Evolutionary conservation across 2,113 vertebrate genomes (phyloP), one percentile per base, ranked within the genome.

Genomic region (Pedetes capensis): DNA sequence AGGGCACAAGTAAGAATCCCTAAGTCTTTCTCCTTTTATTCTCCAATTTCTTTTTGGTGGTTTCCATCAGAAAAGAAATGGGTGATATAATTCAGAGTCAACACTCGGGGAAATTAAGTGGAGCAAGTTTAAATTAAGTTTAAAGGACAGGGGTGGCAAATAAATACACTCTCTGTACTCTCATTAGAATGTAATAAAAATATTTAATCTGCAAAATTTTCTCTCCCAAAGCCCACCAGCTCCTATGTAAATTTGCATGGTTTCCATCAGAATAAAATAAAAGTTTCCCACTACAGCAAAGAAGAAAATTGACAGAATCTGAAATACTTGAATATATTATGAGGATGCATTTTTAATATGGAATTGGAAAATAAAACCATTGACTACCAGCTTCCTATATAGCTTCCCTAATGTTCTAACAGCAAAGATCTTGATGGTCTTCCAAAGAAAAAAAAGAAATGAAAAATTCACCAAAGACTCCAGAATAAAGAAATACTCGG

Each of bases 361-460:
- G 18, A 95, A 74, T 47, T 78, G n/a, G 64, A 32, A 96, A 95
- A 61, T 78, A 92, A 69, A 81, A 47, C 23, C 78, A 68, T 76
- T 6, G 12, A 66, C 64, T 92, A 64, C 8, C 20, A 78, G 22
- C 16, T n/a, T 86, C 61, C 23, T 0, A 34, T 55, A 68, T 9
- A 69, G 22, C n/a, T n/a, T 82, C 18, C 27, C 20, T 78, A 53
- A 76, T 42, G 27, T 72, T 85, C 13, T 68, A 53, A 72, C 4
- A 71, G 66, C 53, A 63, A 89, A 86, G 42, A 20, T 74, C 27
- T 81, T 75, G 53, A 66, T 94, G 71, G 34, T 69, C 18, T 80
- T 88, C 68, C 75, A 66, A 87, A 44, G 87, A 89, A 84, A 95
- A 84, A 95, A 90, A 85, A 59, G 42, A 76, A 81, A 79, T 57